Evolutionary conservation across 2,113 vertebrate species (phyloP).

Genomic region (Sinocyclocheilus anophthalmus): DNA sequence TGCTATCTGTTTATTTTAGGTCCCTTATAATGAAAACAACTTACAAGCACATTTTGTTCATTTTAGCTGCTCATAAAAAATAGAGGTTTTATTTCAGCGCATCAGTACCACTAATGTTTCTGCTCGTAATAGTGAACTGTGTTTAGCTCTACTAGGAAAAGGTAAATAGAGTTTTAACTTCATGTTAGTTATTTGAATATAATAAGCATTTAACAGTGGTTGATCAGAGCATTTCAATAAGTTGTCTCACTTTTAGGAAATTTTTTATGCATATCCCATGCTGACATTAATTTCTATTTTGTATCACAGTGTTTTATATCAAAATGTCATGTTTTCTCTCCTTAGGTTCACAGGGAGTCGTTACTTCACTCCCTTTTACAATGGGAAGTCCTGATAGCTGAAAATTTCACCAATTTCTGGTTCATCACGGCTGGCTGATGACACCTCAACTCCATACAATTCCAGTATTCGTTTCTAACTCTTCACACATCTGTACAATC

Average conservation of each 20-base stretch:
- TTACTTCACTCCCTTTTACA: slow-evolving; percentile 65
- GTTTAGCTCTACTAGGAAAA: background rate
- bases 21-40: background rate
- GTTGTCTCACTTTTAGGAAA: background rate
- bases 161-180: background rate
- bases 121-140: background rate
- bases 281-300: slow-evolving; percentile 23
- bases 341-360: slow-evolving; percentile 68
- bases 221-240: background rate
- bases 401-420: slow-evolving; percentile 69
- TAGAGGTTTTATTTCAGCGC: background rate
- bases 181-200: background rate
- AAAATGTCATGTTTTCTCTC: slow-evolving; percentile 32
- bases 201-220: slow-evolving; percentile 16
- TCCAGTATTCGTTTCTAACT: slow-evolving; percentile 63
- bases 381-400: slow-evolving; percentile 70
- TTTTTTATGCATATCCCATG: background rate
- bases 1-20: background rate
- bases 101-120: background rate
- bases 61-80: slow-evolving; percentile 3
- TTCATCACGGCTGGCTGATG: slow-evolving; percentile 74
- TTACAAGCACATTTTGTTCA: background rate
- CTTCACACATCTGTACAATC: slow-evolving; percentile 62
- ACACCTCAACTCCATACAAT: slow-evolving; percentile 69
- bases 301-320: background rate